Evolutionary conservation across 2,797 vertebrate genomes (phyloP).

Genomic region (Uromys caudimaculatus): DNA sequence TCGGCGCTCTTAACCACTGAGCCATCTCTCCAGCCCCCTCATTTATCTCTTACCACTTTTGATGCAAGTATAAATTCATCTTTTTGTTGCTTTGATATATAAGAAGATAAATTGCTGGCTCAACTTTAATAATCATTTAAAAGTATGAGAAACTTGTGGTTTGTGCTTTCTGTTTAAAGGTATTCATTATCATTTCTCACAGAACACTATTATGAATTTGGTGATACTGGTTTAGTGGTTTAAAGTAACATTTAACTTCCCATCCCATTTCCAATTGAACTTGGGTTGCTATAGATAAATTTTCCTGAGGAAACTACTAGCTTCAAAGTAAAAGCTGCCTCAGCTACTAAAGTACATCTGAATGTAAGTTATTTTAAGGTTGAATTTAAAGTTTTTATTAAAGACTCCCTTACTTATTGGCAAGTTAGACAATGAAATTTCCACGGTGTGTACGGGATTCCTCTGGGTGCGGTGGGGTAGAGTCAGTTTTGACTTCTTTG

Average conservation of each 20-base stretch:
- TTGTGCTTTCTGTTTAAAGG: conserved; percentile 39
- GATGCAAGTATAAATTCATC: background rate
- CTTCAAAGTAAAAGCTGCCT: conserved; percentile 24
- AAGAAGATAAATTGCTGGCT: conserved; percentile 41
- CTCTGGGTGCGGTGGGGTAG: background rate
- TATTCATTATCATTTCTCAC: background rate
- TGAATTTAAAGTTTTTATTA: background rate
- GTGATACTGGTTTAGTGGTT: background rate
- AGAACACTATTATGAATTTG: background rate
- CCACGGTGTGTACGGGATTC: background rate
- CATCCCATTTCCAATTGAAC: conserved; percentile 24
- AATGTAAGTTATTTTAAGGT: conserved; percentile 31
- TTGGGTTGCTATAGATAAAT: conserved; percentile 7
- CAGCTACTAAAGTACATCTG: background rate
- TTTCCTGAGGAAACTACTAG: conserved; percentile 1
- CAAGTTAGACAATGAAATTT: background rate
- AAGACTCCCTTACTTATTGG: background rate
- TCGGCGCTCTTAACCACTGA: no score
- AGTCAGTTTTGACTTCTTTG: background rate
- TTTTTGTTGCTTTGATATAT: conserved; percentile 21
- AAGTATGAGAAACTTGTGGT: background rate
- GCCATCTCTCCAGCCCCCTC: no score
- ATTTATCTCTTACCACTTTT: conserved; percentile 1
- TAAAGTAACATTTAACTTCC: conserved; percentile 24
- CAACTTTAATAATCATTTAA: conserved; percentile 33